phyloP scores from a whole-genome alignment of 2,888 invertebrate species.

The Xestoiulus laeticollis region DNA sequence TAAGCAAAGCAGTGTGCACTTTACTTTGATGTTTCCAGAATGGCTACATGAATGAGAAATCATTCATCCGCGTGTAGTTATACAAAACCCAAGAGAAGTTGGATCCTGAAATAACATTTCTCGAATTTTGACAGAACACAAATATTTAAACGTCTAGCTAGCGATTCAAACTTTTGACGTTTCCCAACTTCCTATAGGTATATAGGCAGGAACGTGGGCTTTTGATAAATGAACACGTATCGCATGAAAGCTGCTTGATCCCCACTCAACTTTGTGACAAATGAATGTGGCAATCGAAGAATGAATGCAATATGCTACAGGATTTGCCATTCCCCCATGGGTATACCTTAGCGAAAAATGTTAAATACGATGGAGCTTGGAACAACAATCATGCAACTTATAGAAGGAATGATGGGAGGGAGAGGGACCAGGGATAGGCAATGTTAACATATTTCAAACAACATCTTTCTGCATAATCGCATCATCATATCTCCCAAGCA shows the following conservation, averaged over 20 bases:
- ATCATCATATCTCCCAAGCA: too few species aligned
- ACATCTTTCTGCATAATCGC: neutral
- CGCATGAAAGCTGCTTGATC: neutral
- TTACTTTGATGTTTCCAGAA: neutral
- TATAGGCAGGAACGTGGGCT: neutral
- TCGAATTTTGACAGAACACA: constrained; percentile 30
- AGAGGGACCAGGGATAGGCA: too few species aligned
- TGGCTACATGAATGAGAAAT: neutral
- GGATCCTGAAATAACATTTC: neutral
- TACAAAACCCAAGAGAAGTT: neutral
- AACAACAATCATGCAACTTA: neutral
- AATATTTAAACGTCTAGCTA: constrained; percentile 46
- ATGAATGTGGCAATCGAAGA: constrained; percentile 17
- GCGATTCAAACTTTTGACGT: neutral
- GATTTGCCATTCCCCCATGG: neutral
- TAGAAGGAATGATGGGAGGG: neutral
- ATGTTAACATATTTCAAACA: neutral
- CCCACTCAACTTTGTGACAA: neutral
- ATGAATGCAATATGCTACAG: neutral
- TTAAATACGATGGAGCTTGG: neutral
- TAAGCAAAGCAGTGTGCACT: neutral
- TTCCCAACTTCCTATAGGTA: neutral
- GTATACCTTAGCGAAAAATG: neutral
- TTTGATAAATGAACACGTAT: neutral
- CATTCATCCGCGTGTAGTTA: neutral